These are phyloP conservation scores for Dasypolia templi DNA, from an alignment of 2,888 invertebrate genomes.

Conservation along the genomic window DNA sequence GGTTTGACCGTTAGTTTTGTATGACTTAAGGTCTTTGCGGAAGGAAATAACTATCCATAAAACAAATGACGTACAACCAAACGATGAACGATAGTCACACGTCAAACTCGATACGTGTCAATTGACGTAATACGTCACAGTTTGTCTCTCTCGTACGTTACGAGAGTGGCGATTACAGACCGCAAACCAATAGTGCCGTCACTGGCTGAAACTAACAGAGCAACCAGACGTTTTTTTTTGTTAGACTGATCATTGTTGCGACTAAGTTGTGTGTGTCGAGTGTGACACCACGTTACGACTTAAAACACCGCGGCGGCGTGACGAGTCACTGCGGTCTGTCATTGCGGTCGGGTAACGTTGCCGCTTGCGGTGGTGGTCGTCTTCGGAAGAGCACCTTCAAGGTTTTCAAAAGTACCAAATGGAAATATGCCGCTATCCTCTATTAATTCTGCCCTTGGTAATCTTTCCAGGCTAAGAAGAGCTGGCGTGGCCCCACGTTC, in stretches of 20 bases:
- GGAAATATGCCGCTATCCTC: background rate
- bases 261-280: background rate
- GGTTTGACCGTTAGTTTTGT: too few relatives aligned
- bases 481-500: conserved; percentile 81
- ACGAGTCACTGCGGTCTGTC: background rate
- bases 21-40: background rate
- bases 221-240: background rate
- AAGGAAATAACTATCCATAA: too few relatives aligned
- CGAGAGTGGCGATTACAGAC: too few relatives aligned
- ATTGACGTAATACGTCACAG: background rate
- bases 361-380: background rate
- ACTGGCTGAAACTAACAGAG: too few relatives aligned
- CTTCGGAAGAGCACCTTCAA: background rate
- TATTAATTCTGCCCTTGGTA: background rate
- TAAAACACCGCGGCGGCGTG: background rate
- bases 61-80: background rate
- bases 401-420: background rate
- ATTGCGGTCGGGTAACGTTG: background rate
- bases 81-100: too few relatives aligned
- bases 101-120: background rate
- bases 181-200: too few relatives aligned
- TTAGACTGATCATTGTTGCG: background rate
- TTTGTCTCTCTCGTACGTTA: too few relatives aligned
- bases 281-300: background rate
- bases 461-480: conserved; percentile 72